Percentiles rank a stretch among this genome's conserved stretches.
Evolutionary conservation across 2,113 vertebrate species (phyloP).

Genomic region (Atractosteus spatula): DNA sequence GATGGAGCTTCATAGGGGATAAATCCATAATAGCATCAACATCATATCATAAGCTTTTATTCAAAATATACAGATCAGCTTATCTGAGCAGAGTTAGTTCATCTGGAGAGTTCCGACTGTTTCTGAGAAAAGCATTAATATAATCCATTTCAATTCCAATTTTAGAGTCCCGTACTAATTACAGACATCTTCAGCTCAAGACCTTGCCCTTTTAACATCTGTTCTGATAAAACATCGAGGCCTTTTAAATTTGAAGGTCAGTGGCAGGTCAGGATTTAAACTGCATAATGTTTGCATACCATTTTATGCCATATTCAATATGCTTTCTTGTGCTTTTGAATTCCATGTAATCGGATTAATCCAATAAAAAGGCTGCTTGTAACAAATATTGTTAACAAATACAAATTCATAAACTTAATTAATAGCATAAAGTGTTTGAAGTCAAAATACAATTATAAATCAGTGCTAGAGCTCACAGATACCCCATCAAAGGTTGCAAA

Average conservation of each 20-base stretch:
- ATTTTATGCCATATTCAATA: conserved; percentile 22
- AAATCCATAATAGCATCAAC: conserved; percentile 50
- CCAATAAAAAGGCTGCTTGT: not conserved
- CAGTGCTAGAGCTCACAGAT: not conserved
- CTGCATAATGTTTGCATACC: conserved; percentile 25
- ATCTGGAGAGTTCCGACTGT: conserved; percentile 55
- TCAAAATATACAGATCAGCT: conserved; percentile 55
- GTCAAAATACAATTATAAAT: conserved; percentile 12
- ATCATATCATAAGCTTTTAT: conserved; percentile 48
- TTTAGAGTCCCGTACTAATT: conserved; percentile 50
- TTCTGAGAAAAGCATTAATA: conserved; percentile 54
- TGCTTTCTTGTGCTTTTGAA: conserved; percentile 10
- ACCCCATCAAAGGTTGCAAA: not conserved
- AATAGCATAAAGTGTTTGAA: conserved; percentile 3
- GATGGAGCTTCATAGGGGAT: conserved; percentile 48
- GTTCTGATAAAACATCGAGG: conserved; percentile 47
- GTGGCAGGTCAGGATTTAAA: conserved; percentile 47
- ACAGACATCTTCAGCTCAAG: conserved; percentile 45
- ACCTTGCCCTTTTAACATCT: conserved; percentile 54
- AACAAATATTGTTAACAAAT: conserved; percentile 7
- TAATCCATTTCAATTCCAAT: conserved; percentile 62
- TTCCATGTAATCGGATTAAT: conserved; percentile 12
- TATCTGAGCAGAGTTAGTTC: conserved; percentile 55
- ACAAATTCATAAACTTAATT: conserved; percentile 11
- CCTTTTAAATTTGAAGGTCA: conserved; percentile 52